Base-by-base conservation (phyloP, 2,113 vertebrate genomes). In the Pangasianodon gigas region DNA sequence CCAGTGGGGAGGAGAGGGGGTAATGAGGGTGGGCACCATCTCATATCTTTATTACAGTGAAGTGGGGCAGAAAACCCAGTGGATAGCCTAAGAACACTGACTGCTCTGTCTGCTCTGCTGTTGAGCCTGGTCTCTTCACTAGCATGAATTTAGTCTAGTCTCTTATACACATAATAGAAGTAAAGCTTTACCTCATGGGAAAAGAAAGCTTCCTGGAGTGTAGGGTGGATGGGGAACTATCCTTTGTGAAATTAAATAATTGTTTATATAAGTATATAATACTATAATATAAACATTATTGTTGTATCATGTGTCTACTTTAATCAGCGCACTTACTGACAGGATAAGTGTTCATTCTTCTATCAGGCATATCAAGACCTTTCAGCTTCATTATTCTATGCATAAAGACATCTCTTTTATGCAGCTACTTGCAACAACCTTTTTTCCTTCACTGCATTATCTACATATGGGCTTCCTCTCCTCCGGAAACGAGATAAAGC, bases 41-140 rank as follows among this genome's bases (percentile, higher is more conserved):
- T 83, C 93, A 92, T 95, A 92, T 94, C 75, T 94, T 96, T 96
- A 95, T 96, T 82, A 89, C 71, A 89, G 88, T 92, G 93, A 96
- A 95, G 93, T 96, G 93, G 95, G 95, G 95, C 94, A 85, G 95
- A 96, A 96, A 96, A 96, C 81, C 83, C 93, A 94, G 91, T 95
- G 95, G 91, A 84, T 87, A 95, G 94, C 92, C 90, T 91, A 93
- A 90, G 93, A 95, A 95, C 91, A 93, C 82, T 67, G 88, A 86
- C 88, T 87, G 71, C 83, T 87, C 82, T 89, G 41, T 81, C 84
- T 75, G 65, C 75, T 84, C 58, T 84, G 24, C 46, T 65, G 71
- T 32, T 71, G 56, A 80, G 54, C 80, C 18, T 8, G 1, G 51
- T 37, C 29, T 81, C 48, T 41, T 83, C 81, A 24, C 52, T 13